Evolutionary conservation across 1,140 invertebrate species (phyloP), one percentile per base, ranked within the genome.

Genomic region (Hyposmocoma kahamanoa): DNA sequence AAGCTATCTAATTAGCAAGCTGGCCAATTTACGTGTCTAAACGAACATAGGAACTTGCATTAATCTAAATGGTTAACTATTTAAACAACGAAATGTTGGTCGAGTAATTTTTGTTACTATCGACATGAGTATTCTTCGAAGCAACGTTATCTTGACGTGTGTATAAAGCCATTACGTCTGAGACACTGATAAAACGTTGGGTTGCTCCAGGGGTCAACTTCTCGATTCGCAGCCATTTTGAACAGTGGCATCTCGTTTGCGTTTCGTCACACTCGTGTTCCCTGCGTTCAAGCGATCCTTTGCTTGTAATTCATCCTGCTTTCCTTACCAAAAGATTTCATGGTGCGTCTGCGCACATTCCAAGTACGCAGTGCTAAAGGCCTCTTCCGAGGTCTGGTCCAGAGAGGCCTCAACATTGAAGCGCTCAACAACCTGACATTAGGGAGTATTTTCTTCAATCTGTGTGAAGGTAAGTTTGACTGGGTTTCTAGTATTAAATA

Each of bases 401-500:
- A 20, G 28, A 50, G 44, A 42, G 54, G 55, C 46, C 42, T 52
- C 41, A 65, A 64, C 13, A 56, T 63, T 57, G 50, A 63, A 58
- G 38, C 47, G 42, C 24, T 55, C 22, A 61, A 50, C 24, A 53
- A 24, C 36, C 28, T 50, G 32, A 57, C 47, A 13, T 26, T 60
- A 18, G 19, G 26, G 46, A 64, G 50, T 22, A 63, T 62, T 56
- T 62, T 72, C 50, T 57, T 61, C 61, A 76, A 71, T 55, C 68
- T 82, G 73, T 82, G 75, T 58, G 70, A 70, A 70, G 73, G 75
- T 82, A 77, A 36, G n/a, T n/a, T n/a, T n/a, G n/a, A n/a, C n/a
- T n/a, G n/a, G n/a, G n/a, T n/a, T n/a, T n/a, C n/a, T n/a, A n/a
- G n/a, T n/a, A n/a, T n/a, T n/a, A n/a, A n/a, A n/a, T n/a, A n/a